Conservation (phyloP, 2,797 vertebrate species). For the Bovichtus variegatus region DNA sequence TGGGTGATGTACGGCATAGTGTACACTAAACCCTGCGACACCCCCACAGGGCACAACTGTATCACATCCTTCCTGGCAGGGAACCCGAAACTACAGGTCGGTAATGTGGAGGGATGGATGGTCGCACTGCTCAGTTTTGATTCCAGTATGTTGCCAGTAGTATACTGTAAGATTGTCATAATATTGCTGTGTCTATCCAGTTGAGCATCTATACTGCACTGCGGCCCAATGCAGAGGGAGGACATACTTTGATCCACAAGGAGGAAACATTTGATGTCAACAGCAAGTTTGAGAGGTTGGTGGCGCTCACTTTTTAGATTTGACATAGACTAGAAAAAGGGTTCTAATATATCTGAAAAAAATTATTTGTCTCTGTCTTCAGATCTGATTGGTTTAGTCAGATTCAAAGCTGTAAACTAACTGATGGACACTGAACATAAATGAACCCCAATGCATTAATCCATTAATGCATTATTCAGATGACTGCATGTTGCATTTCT, state of each 20-base stretch:
- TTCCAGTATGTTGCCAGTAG: neutral
- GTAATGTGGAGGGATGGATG: constrained; percentile 4
- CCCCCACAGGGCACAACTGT: constrained; percentile 80
- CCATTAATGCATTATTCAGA: no score
- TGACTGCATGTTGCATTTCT: no score
- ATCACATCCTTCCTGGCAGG: constrained; percentile 90
- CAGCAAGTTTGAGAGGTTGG: constrained; percentile 93
- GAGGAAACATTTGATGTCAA: constrained; percentile 94
- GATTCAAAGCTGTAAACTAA: neutral
- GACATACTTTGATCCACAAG: constrained; percentile 92
- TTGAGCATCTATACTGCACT: constrained; percentile 92
- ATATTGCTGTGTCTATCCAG: constrained; percentile 72
- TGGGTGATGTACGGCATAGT: constrained; percentile 99
- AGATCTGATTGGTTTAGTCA: neutral
- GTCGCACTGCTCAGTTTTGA: fast-evolving
- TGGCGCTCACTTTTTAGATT: neutral
- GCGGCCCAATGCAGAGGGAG: constrained; percentile 89
- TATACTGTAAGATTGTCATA: neutral
- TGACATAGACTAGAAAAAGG: neutral
- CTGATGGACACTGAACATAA: no score
- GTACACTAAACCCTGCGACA: constrained; percentile 93
- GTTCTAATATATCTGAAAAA: no score
- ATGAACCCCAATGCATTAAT: no score
- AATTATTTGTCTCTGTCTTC: neutral
- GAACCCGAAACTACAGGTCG: constrained; percentile 93